These are phyloP conservation scores for Barbus barbus DNA, from an alignment of 2,113 vertebrate species.

Conservation along the genomic window DNA sequence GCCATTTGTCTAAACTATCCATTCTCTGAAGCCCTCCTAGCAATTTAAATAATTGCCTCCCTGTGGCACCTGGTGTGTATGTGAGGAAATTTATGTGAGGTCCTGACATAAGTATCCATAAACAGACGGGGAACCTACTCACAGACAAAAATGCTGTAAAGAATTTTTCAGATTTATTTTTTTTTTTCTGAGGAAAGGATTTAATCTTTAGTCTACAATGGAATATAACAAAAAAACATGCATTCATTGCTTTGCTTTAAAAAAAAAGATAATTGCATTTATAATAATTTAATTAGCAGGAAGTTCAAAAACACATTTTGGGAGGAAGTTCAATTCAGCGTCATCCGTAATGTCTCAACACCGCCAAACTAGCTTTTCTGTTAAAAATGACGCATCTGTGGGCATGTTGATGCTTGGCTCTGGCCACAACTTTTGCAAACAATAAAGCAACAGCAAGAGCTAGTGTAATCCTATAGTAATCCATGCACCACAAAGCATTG, in stretches of 20 bases:
- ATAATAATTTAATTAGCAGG: not conserved
- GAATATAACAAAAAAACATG: not conserved
- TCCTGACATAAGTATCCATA: not conserved
- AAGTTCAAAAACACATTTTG: not conserved
- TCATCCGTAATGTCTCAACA: not conserved
- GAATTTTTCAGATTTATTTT: not conserved
- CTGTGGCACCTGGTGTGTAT: conserved; percentile 38
- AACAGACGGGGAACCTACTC: not conserved
- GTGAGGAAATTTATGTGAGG: not conserved
- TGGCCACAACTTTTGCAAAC: conserved; percentile 38
- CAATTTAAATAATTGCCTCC: conserved; percentile 58
- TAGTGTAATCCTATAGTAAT: not conserved
- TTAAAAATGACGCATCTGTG: conserved; percentile 24
- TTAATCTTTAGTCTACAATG: not conserved
- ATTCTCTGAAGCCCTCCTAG: conserved; percentile 54
- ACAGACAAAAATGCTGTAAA: not conserved
- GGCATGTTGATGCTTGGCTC: conserved; percentile 35
- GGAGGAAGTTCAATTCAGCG: not conserved
- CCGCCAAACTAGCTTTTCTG: not conserved
- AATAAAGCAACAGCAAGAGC: conserved; percentile 2
- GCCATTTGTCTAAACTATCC: conserved; percentile 10
- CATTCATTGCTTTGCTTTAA: not conserved
- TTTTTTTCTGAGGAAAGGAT: not conserved
- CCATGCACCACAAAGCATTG: not conserved
- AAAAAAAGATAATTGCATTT: not conserved